A percentile compares a stretch with the other conserved stretches of the same genome.
Evolutionary conservation across 2,113 vertebrate genomes (phyloP).

Genomic region (Barnardius zonarius): DNA sequence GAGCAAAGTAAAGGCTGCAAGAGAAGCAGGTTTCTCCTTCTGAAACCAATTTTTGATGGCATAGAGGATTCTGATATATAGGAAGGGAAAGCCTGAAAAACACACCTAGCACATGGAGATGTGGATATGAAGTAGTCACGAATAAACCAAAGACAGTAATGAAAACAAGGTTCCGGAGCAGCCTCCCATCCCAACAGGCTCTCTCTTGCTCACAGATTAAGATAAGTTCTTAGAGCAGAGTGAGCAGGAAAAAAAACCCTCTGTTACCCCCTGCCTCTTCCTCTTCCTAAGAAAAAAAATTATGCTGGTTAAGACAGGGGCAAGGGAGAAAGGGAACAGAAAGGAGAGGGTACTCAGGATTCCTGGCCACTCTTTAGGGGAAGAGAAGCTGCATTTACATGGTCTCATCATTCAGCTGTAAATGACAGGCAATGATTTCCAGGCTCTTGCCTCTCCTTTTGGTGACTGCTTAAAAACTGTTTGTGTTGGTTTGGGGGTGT

Average conservation of each 20-base stretch:
- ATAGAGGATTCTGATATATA: background rate
- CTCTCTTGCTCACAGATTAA: background rate
- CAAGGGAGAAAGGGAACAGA: background rate
- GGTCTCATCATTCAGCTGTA: background rate
- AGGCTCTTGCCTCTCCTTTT: background rate
- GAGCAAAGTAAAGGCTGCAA: background rate
- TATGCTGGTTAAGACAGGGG: background rate
- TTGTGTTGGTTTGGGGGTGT: background rate
- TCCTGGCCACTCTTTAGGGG: background rate
- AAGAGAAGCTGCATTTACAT: background rate
- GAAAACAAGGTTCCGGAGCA: background rate
- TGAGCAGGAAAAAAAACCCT: accelerated
- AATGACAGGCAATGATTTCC: background rate
- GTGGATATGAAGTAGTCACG: background rate
- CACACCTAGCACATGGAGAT: background rate
- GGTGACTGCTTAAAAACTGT: background rate
- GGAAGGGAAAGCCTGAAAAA: background rate
- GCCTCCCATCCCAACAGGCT: background rate
- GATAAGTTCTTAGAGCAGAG: background rate
- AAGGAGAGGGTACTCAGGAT: background rate
- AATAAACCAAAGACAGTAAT: background rate
- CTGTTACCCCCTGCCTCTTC: accelerated
- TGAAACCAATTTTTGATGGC: background rate
- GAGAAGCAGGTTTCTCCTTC: background rate
- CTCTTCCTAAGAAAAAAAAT: too few relatives aligned